phyloP scores from a whole-genome alignment of 2,888 invertebrate species.

The Steinernema scapterisci region DNA sequence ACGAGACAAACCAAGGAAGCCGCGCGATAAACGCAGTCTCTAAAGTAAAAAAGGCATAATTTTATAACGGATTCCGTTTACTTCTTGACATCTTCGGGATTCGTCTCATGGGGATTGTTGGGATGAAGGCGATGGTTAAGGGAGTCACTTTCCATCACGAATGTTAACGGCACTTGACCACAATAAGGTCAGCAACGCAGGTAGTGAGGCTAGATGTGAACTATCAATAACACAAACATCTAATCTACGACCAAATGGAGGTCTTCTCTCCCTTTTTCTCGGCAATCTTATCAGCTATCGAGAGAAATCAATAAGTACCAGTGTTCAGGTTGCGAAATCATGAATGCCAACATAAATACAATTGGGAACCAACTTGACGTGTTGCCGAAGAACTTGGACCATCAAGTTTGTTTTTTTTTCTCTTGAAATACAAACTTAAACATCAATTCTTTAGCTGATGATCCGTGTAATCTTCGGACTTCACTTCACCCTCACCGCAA shows the following conservation, averaged over 20 bases:
- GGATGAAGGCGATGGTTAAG: background rate
- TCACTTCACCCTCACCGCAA: slow-evolving; percentile 1
- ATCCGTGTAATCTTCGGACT: background rate
- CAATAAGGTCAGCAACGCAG: no score
- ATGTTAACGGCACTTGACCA: no score
- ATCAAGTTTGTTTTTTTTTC: background rate
- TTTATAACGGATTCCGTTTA: background rate
- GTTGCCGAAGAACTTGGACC: background rate
- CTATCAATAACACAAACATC: background rate
- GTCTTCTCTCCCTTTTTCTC: background rate
- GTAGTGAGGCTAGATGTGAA: no score
- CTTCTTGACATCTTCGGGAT: slow-evolving; percentile 2
- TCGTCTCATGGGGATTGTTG: background rate
- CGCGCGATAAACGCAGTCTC: slow-evolving; percentile 14
- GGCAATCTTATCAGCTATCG: slow-evolving; percentile 5
- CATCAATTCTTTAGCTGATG: slow-evolving; percentile 12
- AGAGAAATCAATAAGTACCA: no score
- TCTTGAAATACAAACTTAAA: no score
- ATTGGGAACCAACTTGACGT: slow-evolving; percentile 5
- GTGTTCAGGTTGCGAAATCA: background rate
- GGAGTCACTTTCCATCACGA: background rate
- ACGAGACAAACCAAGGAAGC: slow-evolving; percentile 18
- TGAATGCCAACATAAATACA: background rate
- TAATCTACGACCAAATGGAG: slow-evolving; percentile 1
- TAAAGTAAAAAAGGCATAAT: background rate